Evolutionary conservation across 2,113 vertebrate species (phyloP).

Genomic region (Amphiprion ocellaris): DNA sequence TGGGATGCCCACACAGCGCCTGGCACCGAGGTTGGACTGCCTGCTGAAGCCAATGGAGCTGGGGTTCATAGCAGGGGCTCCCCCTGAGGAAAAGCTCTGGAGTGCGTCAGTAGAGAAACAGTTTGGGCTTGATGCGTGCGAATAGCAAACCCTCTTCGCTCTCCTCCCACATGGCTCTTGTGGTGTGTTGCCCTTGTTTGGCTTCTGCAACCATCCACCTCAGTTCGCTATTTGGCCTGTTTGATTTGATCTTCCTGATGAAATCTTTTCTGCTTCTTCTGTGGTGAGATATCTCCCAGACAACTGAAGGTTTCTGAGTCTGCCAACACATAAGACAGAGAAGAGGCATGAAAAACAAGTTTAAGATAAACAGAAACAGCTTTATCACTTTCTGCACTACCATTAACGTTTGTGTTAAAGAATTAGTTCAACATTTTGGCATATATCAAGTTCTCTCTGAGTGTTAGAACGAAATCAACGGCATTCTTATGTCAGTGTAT

Average conservation of each 20-base stretch:
- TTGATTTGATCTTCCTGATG: slow-evolving; percentile 39
- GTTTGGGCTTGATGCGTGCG: slow-evolving; percentile 59
- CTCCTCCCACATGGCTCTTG: slow-evolving; percentile 81
- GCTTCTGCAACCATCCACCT: slow-evolving; percentile 60
- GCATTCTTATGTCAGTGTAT: not conserved
- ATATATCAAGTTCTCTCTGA: not conserved
- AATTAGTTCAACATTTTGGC: not conserved
- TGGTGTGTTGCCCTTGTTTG: slow-evolving; percentile 45
- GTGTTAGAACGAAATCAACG: not conserved
- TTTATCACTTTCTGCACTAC: not conserved
- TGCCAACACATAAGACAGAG: slow-evolving; percentile 66
- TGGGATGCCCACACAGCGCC: slow-evolving; percentile 74
- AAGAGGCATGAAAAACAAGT: slow-evolving; percentile 33
- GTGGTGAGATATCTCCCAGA: slow-evolving; percentile 47
- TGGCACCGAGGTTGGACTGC: slow-evolving; percentile 64
- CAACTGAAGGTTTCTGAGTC: slow-evolving; percentile 61
- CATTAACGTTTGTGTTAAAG: not conserved
- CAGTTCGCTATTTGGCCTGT: slow-evolving; percentile 37
- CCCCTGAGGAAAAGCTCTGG: slow-evolving; percentile 60
- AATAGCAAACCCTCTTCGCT: slow-evolving; percentile 68
- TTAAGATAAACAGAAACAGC: slow-evolving; percentile 5
- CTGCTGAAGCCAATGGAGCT: slow-evolving; percentile 62
- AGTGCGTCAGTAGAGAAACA: slow-evolving; percentile 65
- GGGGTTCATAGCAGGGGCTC: slow-evolving; percentile 78
- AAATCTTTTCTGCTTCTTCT: slow-evolving; percentile 52